These are phyloP conservation scores for Tetanocera ferruginea DNA, from an alignment of 2,888 invertebrate genomes.

Conservation along the genomic window DNA sequence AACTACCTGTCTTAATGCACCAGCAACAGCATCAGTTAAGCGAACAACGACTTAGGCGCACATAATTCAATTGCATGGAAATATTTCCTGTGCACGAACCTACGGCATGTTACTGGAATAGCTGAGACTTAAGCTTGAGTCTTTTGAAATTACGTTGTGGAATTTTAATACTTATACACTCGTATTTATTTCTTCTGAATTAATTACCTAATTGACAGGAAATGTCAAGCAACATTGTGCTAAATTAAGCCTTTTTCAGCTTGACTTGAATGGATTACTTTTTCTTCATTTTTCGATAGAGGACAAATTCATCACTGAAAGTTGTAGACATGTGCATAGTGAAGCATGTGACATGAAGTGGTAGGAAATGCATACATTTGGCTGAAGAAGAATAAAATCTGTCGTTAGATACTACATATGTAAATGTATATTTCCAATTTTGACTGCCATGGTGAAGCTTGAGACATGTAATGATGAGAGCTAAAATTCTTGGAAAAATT, in stretches of 20 bases:
- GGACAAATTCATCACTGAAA: not conserved
- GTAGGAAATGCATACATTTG: too few species aligned
- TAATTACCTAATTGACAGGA: constrained; percentile 38
- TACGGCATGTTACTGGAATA: not conserved
- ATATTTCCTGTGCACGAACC: not conserved
- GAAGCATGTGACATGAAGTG: too few species aligned
- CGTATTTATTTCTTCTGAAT: constrained; percentile 5
- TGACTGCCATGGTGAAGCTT: too few species aligned
- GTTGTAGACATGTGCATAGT: not conserved
- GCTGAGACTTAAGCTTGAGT: too few species aligned
- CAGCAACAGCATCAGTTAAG: not conserved
- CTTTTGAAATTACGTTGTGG: not conserved
- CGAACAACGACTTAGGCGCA: not conserved
- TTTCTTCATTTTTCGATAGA: not conserved
- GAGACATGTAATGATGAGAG: too few species aligned
- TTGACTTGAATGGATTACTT: not conserved
- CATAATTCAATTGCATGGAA: constrained; percentile 14
- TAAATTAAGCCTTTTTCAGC: not conserved
- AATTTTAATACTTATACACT: not conserved
- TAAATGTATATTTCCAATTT: too few species aligned
- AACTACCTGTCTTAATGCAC: not conserved
- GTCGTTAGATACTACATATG: too few species aligned
- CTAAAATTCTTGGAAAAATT: too few species aligned
- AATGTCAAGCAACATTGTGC: constrained; percentile 25
- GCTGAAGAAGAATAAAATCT: too few species aligned